Base-by-base conservation (phyloP, 1,140 invertebrate genomes). In the Aphidius gifuensis region DNA sequence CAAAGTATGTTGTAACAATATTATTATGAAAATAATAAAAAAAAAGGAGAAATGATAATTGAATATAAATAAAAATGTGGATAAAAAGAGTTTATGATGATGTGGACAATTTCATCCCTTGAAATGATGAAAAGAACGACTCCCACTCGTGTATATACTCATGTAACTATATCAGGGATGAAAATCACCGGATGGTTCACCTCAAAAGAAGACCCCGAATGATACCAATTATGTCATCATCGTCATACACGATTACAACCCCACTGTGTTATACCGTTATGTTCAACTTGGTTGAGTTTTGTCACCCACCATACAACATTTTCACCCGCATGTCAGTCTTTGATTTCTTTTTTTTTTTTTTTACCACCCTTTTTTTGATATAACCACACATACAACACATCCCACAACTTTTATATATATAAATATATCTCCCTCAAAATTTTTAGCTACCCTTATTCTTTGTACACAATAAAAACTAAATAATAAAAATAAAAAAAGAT, bases 171-270 rank as follows among this genome's bases (percentile, higher is more conserved):
- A 56, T 56, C 45, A 40, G 48, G 47, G 51, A n/a, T 5, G 32
- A 48, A 60, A 38, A 51, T 64, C 46, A 61, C 58, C 58, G 58
- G 65, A 63, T 64, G 61, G 69, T 71, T 72, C 65, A 73, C 66
- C 70, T 74, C 70, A 72, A 75, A 75, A 72, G 72, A 74, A 74
- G 72, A 70, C 66, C 61, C 60, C 68, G 72, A 75, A 74, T 75
- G 74, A 74, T 75, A 75, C 72, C 73, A 75, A 75, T 75, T 75
- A 75, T 74, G 73, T 71, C 73, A 74, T 75, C 74, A 75, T 66
- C 70, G 64, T 42, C 50, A 57, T 56, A 53, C 62, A 60, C 43
- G 23, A 32, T 32, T 59, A 39, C 60, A 57, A 61, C 58, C 61
- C 68, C 67, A 59, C 48, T 59, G 62, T 42, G 32, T 38, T 38